Conservation (phyloP, 2,888 invertebrate species). For the Hermodice carunculata region DNA sequence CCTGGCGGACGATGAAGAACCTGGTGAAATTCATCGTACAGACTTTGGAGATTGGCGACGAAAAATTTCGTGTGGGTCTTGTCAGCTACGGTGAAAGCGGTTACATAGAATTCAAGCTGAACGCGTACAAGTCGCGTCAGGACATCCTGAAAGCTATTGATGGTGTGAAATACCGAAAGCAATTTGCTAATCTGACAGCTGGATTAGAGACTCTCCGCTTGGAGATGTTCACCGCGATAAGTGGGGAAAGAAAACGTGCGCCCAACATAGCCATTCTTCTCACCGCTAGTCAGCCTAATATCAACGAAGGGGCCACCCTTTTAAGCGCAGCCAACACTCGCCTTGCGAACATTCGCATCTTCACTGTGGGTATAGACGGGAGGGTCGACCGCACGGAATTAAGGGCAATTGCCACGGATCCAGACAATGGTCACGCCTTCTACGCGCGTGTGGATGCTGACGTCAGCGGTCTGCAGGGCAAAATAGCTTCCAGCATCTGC, state of each 20-base stretch:
- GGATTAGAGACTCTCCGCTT: slow-evolving; percentile 50
- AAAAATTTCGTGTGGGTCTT: slow-evolving; percentile 1
- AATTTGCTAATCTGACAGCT: slow-evolving; percentile 43
- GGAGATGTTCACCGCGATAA: slow-evolving; percentile 40
- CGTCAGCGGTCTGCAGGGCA: not conserved
- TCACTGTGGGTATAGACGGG: slow-evolving; percentile 14
- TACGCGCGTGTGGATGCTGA: not conserved
- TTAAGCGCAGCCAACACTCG: slow-evolving; percentile 1
- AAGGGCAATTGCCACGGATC: slow-evolving; percentile 20
- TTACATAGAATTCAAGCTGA: slow-evolving; percentile 37
- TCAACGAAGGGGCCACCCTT: not conserved
- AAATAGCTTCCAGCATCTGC: slow-evolving; percentile 14
- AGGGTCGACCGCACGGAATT: slow-evolving; percentile 19
- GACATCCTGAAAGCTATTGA: slow-evolving; percentile 42
- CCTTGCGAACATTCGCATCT: slow-evolving; percentile 8
- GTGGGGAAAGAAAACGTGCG: slow-evolving; percentile 44
- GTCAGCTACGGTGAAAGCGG: slow-evolving; percentile 40
- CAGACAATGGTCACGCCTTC: slow-evolving; percentile 16
- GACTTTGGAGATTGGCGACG: not conserved
- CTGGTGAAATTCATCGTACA: not conserved
- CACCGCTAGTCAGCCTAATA: slow-evolving; percentile 42
- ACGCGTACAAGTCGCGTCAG: slow-evolving; percentile 30
- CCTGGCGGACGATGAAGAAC: slow-evolving; percentile 37
- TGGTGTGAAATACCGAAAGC: not conserved
- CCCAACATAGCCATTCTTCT: slow-evolving; percentile 56